A percentile compares a stretch with the other conserved stretches of the same genome.
These are phyloP conservation scores for Bombyx mandarina DNA, from an alignment of 1,140 invertebrate species.

Conservation along the genomic window DNA sequence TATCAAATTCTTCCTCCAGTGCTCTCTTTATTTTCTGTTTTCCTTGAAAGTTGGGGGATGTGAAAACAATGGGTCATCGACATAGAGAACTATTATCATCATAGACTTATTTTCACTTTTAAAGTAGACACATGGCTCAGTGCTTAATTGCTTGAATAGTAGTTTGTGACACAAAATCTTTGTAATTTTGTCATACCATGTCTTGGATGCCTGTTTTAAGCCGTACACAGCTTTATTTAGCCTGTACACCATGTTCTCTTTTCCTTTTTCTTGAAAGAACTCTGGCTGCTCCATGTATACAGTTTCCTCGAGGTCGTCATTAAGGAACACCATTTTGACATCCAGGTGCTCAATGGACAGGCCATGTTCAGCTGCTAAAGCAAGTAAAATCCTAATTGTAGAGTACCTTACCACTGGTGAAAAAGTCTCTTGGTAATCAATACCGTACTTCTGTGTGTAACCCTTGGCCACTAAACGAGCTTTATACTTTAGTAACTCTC, in stretches of 20 bases:
- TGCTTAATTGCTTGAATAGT: not conserved
- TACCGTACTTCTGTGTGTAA: too few relatives aligned
- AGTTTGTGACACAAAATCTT: slow-evolving; percentile 1
- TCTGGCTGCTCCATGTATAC: slow-evolving; percentile 26
- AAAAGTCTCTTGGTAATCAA: too few relatives aligned
- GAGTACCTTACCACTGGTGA: too few relatives aligned
- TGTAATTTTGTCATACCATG: slow-evolving; percentile 37
- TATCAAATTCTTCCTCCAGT: slow-evolving; percentile 5
- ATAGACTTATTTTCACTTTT: too few relatives aligned
- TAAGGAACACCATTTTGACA: slow-evolving; percentile 46
- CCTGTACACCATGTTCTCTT: slow-evolving; percentile 2
- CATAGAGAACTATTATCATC: slow-evolving; percentile 16
- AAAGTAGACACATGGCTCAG: slow-evolving; percentile 7
- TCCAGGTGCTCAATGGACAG: slow-evolving; percentile 37
- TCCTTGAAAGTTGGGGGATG: not conserved
- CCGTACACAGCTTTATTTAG: slow-evolving; percentile 47
- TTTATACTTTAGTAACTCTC: too few relatives aligned
- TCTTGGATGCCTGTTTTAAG: too few relatives aligned
- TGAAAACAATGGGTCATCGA: slow-evolving; percentile 9
- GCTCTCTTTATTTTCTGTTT: not conserved
- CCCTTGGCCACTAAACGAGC: too few relatives aligned
- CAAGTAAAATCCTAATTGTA: too few relatives aligned
- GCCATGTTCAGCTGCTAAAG: too few relatives aligned
- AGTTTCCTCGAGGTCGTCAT: slow-evolving; percentile 47
- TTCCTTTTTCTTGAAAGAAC: slow-evolving; percentile 1